A percentile compares a stretch with the other conserved stretches of the same genome.
phyloP scores from a whole-genome alignment of 2,888 invertebrate genomes.

The Neoitamus cyanurus region DNA sequence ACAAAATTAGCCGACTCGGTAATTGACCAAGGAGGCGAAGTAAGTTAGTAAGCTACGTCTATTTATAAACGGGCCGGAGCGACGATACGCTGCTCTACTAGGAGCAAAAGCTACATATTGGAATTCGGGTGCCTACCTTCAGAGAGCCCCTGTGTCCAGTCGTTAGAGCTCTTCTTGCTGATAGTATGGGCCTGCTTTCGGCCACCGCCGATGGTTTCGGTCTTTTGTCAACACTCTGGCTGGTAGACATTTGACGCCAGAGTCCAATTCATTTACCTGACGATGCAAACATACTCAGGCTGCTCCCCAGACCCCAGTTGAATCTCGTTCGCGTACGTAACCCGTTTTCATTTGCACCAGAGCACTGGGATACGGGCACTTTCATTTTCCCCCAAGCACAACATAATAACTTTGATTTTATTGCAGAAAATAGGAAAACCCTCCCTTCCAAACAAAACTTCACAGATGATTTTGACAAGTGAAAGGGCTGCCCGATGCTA shows the following conservation, averaged over 20 bases:
- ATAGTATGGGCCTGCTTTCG: slow-evolving; percentile 29
- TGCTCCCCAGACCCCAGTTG: neutral
- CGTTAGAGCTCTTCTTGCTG: slow-evolving; percentile 8
- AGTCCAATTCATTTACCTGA: slow-evolving; percentile 22
- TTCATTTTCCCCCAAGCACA: neutral
- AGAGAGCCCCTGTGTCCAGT: slow-evolving; percentile 23
- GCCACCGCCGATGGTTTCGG: slow-evolving; percentile 33
- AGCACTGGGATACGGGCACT: neutral
- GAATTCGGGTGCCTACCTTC: slow-evolving; percentile 12
- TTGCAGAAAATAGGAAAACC: neutral
- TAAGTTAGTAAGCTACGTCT: slow-evolving; percentile 19
- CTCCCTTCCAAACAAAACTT: slow-evolving; percentile 13
- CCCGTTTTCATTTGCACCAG: neutral
- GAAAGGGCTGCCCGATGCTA: neutral
- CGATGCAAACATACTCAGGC: slow-evolving; percentile 23
- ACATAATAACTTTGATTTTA: slow-evolving; percentile 2
- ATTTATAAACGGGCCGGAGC: slow-evolving; percentile 3
- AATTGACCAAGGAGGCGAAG: neutral
- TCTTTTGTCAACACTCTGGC: slow-evolving; percentile 20
- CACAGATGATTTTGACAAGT: slow-evolving; percentile 39
- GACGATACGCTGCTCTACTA: neutral
- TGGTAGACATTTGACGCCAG: slow-evolving; percentile 43
- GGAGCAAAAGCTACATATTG: neutral
- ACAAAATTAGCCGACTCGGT: neutral
- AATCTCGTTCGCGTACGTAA: neutral